Evolutionary conservation across 2,888 invertebrate genomes (phyloP).

Genomic region (Eupithecia centaureata): DNA sequence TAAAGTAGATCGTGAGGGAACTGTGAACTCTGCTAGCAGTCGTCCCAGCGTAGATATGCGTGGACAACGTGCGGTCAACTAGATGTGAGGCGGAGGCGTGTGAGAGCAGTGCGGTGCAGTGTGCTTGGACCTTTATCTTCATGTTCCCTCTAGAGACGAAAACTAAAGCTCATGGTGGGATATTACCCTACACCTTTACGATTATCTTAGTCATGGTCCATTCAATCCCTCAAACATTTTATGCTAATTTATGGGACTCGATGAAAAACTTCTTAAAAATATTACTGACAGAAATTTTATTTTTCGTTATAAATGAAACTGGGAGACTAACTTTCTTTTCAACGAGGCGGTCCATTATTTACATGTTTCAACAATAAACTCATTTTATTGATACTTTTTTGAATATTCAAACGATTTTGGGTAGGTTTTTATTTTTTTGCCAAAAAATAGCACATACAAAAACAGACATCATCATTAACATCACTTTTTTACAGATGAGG

Average conservation of each 20-base stretch:
- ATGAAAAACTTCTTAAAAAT: constrained; percentile 16
- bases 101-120: background rate
- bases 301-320: constrained; percentile 16
- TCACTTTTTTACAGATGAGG: no score
- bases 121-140: background rate
- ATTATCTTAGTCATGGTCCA: background rate
- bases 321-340: constrained; percentile 16
- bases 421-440: no score
- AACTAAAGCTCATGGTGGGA: background rate
- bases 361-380: constrained; percentile 24
- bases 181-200: background rate
- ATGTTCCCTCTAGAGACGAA: background rate
- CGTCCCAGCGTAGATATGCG: no score
- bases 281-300: constrained; percentile 23
- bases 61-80: background rate
- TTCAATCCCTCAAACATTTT: background rate
- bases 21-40: no score
- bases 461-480: no score
- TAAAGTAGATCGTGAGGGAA: no score
- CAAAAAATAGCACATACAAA: no score
- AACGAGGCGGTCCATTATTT: constrained; percentile 15
- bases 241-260: background rate
- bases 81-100: background rate
- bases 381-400: constrained; percentile 18
- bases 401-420: background rate